These are phyloP conservation scores for Danio kyathit DNA, from an alignment of 2,797 vertebrate genomes.

Conservation along the genomic window DNA sequence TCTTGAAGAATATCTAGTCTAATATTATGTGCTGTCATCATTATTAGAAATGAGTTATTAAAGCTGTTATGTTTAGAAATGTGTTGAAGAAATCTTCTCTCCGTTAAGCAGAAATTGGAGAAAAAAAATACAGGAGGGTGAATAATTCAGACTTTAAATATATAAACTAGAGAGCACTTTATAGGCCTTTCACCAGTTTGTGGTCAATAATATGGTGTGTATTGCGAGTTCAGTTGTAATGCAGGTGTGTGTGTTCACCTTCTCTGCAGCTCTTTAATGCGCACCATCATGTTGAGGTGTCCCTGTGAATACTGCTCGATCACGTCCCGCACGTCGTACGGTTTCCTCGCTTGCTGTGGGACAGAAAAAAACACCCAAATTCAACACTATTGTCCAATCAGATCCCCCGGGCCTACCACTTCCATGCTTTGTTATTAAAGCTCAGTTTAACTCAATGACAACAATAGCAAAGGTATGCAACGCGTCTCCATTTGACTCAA, in stretches of 20 bases:
- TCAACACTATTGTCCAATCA: constrained; percentile 54
- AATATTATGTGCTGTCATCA: no score
- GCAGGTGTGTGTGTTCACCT: constrained; percentile 67
- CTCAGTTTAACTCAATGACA: constrained; percentile 34
- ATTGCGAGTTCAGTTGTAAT: no score
- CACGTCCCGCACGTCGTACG: constrained; percentile 79
- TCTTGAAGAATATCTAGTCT: no score
- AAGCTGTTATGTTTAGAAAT: no score
- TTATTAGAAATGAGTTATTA: no score
- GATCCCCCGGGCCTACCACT: constrained; percentile 66
- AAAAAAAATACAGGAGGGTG: no score
- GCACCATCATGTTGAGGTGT: constrained; percentile 84
- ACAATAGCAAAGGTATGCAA: constrained; percentile 10
- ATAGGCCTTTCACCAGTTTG: no score
- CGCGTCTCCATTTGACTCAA: neutral
- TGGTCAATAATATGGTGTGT: no score
- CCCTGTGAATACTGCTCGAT: constrained; percentile 85
- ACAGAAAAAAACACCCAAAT: constrained; percentile 26
- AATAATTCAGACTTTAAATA: no score
- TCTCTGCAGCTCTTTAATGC: constrained; percentile 84
- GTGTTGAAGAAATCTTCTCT: no score
- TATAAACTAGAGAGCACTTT: no score
- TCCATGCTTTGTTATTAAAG: constrained; percentile 68
- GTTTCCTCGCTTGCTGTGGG: constrained; percentile 81
- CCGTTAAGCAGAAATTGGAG: no score